Percentiles rank a stretch among this genome's conserved stretches.
These are phyloP conservation scores for Macrocentrus cingulum DNA, from an alignment of 1,140 invertebrate species.

Conservation along the genomic window DNA sequence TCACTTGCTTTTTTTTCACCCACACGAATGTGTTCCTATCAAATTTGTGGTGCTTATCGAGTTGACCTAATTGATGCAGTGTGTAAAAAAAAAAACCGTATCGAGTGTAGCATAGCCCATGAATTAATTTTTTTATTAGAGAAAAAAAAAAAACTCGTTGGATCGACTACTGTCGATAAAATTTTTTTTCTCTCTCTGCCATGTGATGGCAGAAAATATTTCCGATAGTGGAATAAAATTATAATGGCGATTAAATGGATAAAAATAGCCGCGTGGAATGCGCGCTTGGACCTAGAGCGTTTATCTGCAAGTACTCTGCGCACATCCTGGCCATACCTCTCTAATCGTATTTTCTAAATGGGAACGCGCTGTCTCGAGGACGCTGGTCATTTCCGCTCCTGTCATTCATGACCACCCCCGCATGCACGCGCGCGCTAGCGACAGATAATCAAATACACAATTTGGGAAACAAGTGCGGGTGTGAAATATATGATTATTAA, in stretches of 20 bases:
- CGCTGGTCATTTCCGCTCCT: constrained; percentile 52
- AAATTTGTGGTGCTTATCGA: constrained; percentile 21
- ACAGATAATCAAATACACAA: neutral
- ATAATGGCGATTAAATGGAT: neutral
- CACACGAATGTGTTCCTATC: neutral
- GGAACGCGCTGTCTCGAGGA: constrained; percentile 44
- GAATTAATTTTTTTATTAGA: neutral
- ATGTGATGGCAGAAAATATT: no score
- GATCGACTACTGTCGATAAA: no score
- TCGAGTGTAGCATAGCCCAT: neutral
- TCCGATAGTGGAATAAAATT: no score
- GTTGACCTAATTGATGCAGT: constrained; percentile 37
- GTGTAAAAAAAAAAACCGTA: constrained; percentile 23
- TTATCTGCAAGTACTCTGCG: constrained; percentile 22
- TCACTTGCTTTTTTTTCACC: neutral
- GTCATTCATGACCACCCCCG: constrained; percentile 20
- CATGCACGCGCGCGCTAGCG: constrained; percentile 7
- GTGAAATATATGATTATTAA: neutral
- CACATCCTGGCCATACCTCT: constrained; percentile 24
- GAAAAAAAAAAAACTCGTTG: neutral
- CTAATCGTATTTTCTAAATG: constrained; percentile 56
- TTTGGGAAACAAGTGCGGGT: neutral
- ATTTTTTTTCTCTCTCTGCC: no score
- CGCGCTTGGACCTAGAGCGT: neutral
- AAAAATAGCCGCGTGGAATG: neutral